phyloP scores from a whole-genome alignment of 2,797 vertebrate genomes.

The Malurus leucopterus region DNA sequence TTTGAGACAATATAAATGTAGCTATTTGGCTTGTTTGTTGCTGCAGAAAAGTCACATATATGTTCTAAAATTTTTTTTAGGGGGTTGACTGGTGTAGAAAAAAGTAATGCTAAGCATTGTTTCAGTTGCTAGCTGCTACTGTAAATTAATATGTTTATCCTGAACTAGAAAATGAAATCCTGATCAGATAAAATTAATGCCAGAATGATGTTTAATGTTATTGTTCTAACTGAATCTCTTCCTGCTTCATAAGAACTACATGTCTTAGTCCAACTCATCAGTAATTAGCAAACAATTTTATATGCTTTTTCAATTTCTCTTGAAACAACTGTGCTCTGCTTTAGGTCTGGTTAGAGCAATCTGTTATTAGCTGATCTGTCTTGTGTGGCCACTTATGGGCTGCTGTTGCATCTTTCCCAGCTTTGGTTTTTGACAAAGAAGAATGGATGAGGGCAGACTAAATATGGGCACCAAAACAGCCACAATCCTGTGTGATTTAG shows the following conservation, averaged over 20 bases:
- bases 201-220: not conserved
- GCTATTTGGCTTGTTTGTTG: not conserved
- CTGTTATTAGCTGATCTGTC: not conserved
- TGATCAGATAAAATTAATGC: not conserved
- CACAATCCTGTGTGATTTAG: not conserved
- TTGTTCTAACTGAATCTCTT: not conserved
- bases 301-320: not conserved
- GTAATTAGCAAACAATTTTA: not conserved
- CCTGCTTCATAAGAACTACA: not conserved
- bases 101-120: not conserved
- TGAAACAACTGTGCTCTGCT: not conserved
- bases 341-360: not conserved
- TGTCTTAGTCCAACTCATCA: not conserved
- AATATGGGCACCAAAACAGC: rapidly evolving
- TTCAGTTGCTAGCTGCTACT: not conserved
- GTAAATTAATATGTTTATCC: not conserved
- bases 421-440: not conserved
- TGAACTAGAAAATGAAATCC: not conserved
- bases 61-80: not conserved
- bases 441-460: not conserved
- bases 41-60: not conserved
- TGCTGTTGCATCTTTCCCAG: not conserved
- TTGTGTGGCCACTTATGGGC: rapidly evolving
- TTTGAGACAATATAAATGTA: not conserved
- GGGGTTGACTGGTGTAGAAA: not conserved